phyloP scores from a whole-genome alignment of 2,888 invertebrate species.

The Polyommatus icarus region DNA sequence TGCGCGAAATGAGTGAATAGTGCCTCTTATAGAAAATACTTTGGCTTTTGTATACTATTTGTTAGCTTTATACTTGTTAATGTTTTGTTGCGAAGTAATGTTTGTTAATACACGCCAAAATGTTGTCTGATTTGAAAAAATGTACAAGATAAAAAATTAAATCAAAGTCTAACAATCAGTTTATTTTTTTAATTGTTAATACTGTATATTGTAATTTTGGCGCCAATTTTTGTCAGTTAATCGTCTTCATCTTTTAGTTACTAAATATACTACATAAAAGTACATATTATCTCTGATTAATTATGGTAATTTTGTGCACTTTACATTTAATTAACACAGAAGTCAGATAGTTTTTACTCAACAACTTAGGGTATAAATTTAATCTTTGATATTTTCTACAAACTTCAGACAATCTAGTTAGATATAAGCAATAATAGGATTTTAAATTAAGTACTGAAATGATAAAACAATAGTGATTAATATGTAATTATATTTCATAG shows the following conservation, averaged over 20 bases:
- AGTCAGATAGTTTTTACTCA: neutral
- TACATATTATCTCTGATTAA: neutral
- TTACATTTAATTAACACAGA: neutral
- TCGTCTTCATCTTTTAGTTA: neutral
- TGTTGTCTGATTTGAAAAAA: neutral
- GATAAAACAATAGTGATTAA: neutral
- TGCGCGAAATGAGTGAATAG: neutral
- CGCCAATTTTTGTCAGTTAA: neutral
- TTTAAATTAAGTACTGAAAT: neutral
- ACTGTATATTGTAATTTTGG: neutral
- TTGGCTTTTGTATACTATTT: constrained; percentile 8
- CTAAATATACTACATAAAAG: neutral
- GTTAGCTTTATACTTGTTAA: neutral
- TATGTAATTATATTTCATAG: neutral
- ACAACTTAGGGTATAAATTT: neutral
- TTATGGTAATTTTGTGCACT: neutral
- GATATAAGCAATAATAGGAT: constrained; percentile 1
- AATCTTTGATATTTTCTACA: neutral
- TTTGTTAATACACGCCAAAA: neutral
- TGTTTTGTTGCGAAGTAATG: neutral
- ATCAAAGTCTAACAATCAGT: neutral
- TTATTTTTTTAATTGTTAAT: neutral
- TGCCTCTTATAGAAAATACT: neutral
- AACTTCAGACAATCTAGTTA: neutral
- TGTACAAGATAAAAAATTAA: neutral